Percentiles rank a stretch among this genome's conserved stretches.
Evolutionary conservation across 1,140 invertebrate species (phyloP).

Genomic region (Leptonema lineaticorne): DNA sequence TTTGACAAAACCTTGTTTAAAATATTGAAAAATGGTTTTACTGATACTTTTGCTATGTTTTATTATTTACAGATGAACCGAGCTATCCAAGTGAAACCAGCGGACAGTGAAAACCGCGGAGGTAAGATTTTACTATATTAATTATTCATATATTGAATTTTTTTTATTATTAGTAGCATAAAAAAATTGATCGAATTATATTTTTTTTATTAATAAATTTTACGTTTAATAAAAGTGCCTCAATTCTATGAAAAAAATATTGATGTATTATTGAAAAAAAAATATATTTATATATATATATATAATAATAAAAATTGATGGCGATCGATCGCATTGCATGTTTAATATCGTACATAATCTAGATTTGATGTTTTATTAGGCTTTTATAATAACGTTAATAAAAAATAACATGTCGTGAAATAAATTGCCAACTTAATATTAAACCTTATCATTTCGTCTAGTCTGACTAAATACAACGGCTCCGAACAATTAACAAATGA

Average conservation of each 20-base stretch:
- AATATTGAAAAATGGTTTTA: not conserved
- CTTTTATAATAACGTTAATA: slow-evolving; percentile 19
- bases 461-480: not conserved
- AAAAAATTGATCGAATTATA: too few relatives aligned
- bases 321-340: slow-evolving; percentile 12
- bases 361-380: slow-evolving; percentile 11
- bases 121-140: slow-evolving; percentile 62
- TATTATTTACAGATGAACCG: slow-evolving; percentile 93
- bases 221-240: too few relatives aligned
- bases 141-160: too few relatives aligned
- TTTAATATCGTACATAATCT: slow-evolving; percentile 6
- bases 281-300: not conserved
- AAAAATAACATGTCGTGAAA: slow-evolving; percentile 6
- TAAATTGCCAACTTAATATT: not conserved
- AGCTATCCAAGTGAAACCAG: slow-evolving; percentile 99
- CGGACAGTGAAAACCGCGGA: slow-evolving; percentile 98
- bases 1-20: too few relatives aligned
- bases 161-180: too few relatives aligned
- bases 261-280: not conserved
- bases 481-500: slow-evolving; percentile 37
- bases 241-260: too few relatives aligned
- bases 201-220: too few relatives aligned
- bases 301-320: slow-evolving; percentile 2
- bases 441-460: slow-evolving; percentile 10
- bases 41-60: not conserved